These are phyloP conservation scores for Chymomyza costata DNA, from an alignment of 1,140 invertebrate genomes.

Conservation along the genomic window DNA sequence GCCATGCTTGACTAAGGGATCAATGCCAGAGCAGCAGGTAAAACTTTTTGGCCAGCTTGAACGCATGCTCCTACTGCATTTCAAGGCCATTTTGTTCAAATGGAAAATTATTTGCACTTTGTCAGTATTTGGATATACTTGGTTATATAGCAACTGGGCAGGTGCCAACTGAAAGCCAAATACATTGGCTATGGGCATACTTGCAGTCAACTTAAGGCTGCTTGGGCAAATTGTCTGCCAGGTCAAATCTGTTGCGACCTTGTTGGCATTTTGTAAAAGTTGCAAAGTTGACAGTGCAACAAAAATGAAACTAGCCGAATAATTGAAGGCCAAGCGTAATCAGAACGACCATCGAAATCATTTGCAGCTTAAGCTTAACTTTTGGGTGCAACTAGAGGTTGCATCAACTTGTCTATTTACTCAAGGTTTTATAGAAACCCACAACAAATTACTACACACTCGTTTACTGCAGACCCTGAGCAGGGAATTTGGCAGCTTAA, in stretches of 20 bases:
- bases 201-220: too few relatives aligned
- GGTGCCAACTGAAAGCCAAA: conserved; percentile 18
- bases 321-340: too few relatives aligned
- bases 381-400: conserved; percentile 1
- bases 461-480: not conserved
- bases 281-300: too few relatives aligned
- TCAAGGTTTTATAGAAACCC: conserved; percentile 2
- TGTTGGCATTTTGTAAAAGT: too few relatives aligned
- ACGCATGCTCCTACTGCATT: conserved; percentile 9
- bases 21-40: conserved; percentile 14
- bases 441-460: not conserved
- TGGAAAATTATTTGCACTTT: conserved; percentile 58
- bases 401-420: conserved; percentile 16
- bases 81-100: conserved; percentile 50
- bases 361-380: conserved; percentile 2
- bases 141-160: too few relatives aligned
- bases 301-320: too few relatives aligned
- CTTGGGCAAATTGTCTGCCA: too few relatives aligned
- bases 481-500: conserved; percentile 35
- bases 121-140: conserved; percentile 54
- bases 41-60: conserved; percentile 22
- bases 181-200: too few relatives aligned
- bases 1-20: not conserved
- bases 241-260: too few relatives aligned
- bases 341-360: too few relatives aligned